A percentile compares a stretch with the other conserved stretches of the same genome.
Evolutionary conservation across 2,797 vertebrate genomes (phyloP).

Genomic region (Dipus sagitta): DNA sequence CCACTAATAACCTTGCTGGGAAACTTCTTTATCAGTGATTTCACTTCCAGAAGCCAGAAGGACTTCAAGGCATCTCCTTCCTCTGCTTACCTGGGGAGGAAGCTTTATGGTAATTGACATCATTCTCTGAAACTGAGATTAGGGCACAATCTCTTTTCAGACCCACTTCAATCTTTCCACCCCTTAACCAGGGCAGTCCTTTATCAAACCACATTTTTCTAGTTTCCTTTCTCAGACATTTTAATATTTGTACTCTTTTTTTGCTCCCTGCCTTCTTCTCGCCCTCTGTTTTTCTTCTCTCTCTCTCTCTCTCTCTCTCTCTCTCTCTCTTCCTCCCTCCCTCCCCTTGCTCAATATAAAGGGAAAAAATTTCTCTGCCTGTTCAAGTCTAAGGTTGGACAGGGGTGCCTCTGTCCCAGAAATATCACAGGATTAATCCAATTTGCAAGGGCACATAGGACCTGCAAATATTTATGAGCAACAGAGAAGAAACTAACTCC

Average conservation of each 20-base stretch:
- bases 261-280: background rate
- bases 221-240: background rate
- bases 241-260: background rate
- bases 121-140: background rate
- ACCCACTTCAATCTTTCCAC: background rate
- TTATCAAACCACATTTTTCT: background rate
- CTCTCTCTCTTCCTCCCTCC: background rate
- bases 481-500: slow-evolving; percentile 76
- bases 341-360: background rate
- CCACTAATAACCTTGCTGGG: slow-evolving; percentile 41
- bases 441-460: slow-evolving; percentile 81
- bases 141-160: background rate
- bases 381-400: slow-evolving; percentile 74
- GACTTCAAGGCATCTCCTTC: background rate
- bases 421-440: slow-evolving; percentile 84
- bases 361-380: slow-evolving; percentile 59
- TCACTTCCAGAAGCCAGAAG: slow-evolving; percentile 6
- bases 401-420: slow-evolving; percentile 75
- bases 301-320: background rate
- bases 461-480: slow-evolving; percentile 83
- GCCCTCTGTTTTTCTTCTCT: background rate
- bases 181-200: background rate
- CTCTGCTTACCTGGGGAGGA: slow-evolving; percentile 60
- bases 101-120: slow-evolving; percentile 48
- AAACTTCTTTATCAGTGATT: slow-evolving; percentile 41